Percentiles rank a stretch among this genome's conserved stretches.
Conservation (phyloP, 2,888 invertebrate genomes). For the Himalopsyche japonica region DNA sequence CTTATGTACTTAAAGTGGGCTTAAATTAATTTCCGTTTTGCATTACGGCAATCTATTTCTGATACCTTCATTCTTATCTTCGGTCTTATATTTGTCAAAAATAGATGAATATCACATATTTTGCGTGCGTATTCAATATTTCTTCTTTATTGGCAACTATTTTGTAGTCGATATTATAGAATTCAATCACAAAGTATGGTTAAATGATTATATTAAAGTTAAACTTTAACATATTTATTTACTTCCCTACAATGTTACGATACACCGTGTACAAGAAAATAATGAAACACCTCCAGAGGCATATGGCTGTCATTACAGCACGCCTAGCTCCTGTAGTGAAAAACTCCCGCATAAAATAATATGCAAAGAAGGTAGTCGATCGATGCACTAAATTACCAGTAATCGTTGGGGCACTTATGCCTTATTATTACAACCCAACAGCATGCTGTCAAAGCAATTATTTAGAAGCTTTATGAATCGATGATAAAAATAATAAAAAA, state of each 20-base stretch:
- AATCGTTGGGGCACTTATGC: conserved; percentile 11
- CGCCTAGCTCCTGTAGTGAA: conserved; percentile 5
- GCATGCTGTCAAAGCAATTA: not conserved
- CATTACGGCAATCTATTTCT: too few relatives aligned
- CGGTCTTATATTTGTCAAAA: too few relatives aligned
- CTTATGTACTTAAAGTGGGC: too few relatives aligned
- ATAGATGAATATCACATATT: too few relatives aligned
- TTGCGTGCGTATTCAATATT: too few relatives aligned
- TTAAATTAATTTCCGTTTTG: too few relatives aligned
- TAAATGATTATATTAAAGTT: too few relatives aligned
- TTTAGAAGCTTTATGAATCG: not conserved
- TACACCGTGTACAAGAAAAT: not conserved
- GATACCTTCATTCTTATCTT: too few relatives aligned
- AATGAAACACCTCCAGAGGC: conserved; percentile 10
- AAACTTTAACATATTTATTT: not conserved
- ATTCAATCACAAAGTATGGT: too few relatives aligned
- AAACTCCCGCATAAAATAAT: conserved; percentile 10
- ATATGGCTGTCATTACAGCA: conserved; percentile 13
- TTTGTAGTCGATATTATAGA: too few relatives aligned
- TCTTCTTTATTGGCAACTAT: too few relatives aligned
- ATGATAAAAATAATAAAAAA: too few relatives aligned
- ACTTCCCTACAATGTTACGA: not conserved
- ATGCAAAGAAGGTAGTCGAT: conserved; percentile 22
- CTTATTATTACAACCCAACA: not conserved
- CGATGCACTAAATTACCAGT: conserved; percentile 14